Percentiles rank a stretch among this genome's conserved stretches.
phyloP scores from a whole-genome alignment of 1,140 invertebrate genomes.

The Sycobia sp. region DNA sequence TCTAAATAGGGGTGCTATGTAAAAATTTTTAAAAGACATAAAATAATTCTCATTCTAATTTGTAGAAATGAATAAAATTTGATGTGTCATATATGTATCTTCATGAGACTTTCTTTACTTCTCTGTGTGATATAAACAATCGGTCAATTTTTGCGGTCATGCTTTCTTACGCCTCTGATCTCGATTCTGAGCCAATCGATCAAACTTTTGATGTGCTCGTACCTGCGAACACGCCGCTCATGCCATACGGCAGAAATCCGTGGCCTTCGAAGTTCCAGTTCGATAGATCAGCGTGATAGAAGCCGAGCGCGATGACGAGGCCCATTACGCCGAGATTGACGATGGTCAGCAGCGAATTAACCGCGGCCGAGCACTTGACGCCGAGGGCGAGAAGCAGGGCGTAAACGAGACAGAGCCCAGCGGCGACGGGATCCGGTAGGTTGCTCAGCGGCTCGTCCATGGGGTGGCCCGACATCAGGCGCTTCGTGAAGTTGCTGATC shows the following conservation, averaged over 20 bases:
- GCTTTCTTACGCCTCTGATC: no score
- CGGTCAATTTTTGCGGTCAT: no score
- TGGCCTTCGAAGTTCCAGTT: constrained; percentile 79
- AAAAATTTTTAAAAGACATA: no score
- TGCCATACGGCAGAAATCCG: constrained; percentile 84
- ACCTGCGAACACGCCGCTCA: constrained; percentile 72
- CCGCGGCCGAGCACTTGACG: constrained; percentile 84
- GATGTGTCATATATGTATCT: no score
- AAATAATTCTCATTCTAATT: no score
- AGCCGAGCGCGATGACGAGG: constrained; percentile 76
- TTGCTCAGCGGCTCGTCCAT: constrained; percentile 74
- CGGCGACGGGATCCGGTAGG: constrained; percentile 84
- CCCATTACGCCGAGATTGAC: constrained; percentile 78
- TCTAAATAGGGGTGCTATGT: no score
- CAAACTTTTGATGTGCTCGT: no score
- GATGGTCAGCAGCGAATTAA: constrained; percentile 81
- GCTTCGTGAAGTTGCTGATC: constrained; percentile 80
- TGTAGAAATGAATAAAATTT: no score
- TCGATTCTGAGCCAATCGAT: no score
- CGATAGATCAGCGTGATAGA: constrained; percentile 76
- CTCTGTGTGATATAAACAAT: no score
- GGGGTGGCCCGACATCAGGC: constrained; percentile 67
- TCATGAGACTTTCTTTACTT: no score
- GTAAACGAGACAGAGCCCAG: constrained; percentile 74
- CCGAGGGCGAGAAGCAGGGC: constrained; percentile 76